phyloP scores from a whole-genome alignment of 2,888 invertebrate species.

The Agrotis clavis region DNA sequence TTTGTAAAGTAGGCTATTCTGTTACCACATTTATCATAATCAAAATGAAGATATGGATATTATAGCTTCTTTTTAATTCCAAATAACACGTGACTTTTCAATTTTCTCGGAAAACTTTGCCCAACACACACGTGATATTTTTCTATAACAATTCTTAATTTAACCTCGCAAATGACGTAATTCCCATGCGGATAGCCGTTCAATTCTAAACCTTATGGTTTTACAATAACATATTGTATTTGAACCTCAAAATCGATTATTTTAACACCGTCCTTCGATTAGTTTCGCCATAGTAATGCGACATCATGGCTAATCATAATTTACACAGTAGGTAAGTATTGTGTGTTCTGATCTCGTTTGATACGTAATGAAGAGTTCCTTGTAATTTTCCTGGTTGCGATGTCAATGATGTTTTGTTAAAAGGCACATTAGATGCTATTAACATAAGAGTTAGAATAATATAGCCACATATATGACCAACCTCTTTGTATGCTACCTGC shows the following conservation, averaged over 20 bases:
- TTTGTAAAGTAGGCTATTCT: slow-evolving; percentile 2
- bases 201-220: slow-evolving; percentile 35
- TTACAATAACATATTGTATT: slow-evolving; percentile 23
- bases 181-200: not conserved
- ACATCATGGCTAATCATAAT: slow-evolving; percentile 56
- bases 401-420: slow-evolving; percentile 42
- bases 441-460: not conserved
- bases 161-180: slow-evolving; percentile 36
- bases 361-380: slow-evolving; percentile 31
- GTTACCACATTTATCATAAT: slow-evolving; percentile 15
- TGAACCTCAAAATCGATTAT: slow-evolving; percentile 49
- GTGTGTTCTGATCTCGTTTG: slow-evolving; percentile 44
- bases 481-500: not conserved
- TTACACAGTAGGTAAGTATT: slow-evolving; percentile 62
- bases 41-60: not conserved
- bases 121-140: slow-evolving; percentile 34
- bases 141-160: slow-evolving; percentile 27
- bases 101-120: slow-evolving; percentile 22
- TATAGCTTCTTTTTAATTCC: not conserved
- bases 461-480: not conserved
- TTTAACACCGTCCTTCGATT: slow-evolving; percentile 41
- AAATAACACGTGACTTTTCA: not conserved
- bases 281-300: slow-evolving; percentile 50
- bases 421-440: slow-evolving; percentile 7
- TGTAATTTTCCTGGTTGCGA: slow-evolving; percentile 24